These are phyloP conservation scores for Homarus gammarus DNA, from an alignment of 2,888 invertebrate species.

Conservation along the genomic window DNA sequence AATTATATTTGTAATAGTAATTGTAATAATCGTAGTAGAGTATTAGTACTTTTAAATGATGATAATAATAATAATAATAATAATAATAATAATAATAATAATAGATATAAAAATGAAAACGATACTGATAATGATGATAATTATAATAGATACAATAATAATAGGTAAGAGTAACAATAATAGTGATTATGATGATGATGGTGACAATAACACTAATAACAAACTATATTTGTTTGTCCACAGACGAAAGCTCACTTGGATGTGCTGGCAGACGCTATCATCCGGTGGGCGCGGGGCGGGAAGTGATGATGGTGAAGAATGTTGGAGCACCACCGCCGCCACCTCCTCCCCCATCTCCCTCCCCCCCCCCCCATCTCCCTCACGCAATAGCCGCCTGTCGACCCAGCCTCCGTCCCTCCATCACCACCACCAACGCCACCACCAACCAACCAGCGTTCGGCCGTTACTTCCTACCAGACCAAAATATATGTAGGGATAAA, in stretches of 20 bases:
- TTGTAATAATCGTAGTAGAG: too few species aligned
- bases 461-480: too few species aligned
- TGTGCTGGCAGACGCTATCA: slow-evolving; percentile 94
- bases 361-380: slow-evolving; percentile 21
- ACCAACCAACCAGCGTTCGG: too few species aligned
- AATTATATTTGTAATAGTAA: too few species aligned
- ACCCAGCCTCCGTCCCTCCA: slow-evolving; percentile 53
- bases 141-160: background rate
- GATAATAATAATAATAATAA: too few species aligned
- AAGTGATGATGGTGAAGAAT: slow-evolving; percentile 80
- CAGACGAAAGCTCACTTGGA: slow-evolving; percentile 97
- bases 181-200: background rate
- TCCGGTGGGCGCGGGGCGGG: slow-evolving; percentile 96
- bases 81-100: background rate
- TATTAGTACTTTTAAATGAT: too few species aligned
- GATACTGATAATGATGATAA: background rate
- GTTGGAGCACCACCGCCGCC: background rate
- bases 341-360: slow-evolving; percentile 24
- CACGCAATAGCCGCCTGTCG: slow-evolving; percentile 50
- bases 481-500: too few species aligned
- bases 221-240: slow-evolving; percentile 76
- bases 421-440: background rate
- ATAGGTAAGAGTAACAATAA: background rate
- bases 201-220: background rate
- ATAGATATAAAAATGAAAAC: background rate